A percentile compares a stretch with the other conserved stretches of the same genome.
Evolutionary conservation across 2,888 invertebrate species (phyloP).

Genomic region (Cheilosia grossa): DNA sequence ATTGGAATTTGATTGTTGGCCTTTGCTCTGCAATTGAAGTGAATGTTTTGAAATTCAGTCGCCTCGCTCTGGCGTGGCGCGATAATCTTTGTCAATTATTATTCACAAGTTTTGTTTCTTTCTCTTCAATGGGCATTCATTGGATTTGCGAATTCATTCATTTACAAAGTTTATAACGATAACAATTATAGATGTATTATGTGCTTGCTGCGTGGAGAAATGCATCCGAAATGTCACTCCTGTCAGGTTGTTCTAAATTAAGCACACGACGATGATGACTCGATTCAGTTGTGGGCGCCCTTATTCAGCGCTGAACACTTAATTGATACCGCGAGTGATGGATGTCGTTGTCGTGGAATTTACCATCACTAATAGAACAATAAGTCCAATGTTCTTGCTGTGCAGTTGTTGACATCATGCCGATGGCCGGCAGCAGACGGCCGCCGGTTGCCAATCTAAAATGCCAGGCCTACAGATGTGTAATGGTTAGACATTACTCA

Average conservation of each 20-base stretch:
- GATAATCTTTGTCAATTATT: conserved; percentile 61
- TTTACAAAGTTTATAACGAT: conserved; percentile 36
- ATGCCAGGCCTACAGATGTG: conserved; percentile 15
- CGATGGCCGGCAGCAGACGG: conserved; percentile 14
- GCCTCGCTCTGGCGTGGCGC: conserved; percentile 17
- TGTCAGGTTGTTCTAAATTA: conserved; percentile 61
- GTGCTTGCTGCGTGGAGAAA: conserved; percentile 2
- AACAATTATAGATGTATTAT: conserved; percentile 31
- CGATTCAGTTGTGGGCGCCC: conserved; percentile 36
- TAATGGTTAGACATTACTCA: conserved; percentile 50
- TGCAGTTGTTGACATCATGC: conserved; percentile 39
- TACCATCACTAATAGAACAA: conserved; percentile 45
- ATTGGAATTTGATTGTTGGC: conserved; percentile 70
- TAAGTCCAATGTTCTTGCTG: conserved; percentile 45
- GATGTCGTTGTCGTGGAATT: conserved; percentile 47
- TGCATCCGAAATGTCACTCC: conserved; percentile 47
- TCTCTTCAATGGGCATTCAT: conserved; percentile 41
- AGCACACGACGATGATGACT: conserved; percentile 36
- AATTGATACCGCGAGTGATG: conserved; percentile 49
- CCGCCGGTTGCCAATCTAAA: conserved; percentile 7
- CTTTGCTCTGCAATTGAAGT: conserved; percentile 66
- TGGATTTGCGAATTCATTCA: conserved; percentile 65
- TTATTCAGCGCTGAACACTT: conserved; percentile 35
- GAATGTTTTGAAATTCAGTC: conserved; percentile 59
- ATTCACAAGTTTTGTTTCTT: conserved; percentile 28